Evolutionary conservation across 2,888 invertebrate genomes (phyloP).

Genomic region (Platerodrilus igneus): DNA sequence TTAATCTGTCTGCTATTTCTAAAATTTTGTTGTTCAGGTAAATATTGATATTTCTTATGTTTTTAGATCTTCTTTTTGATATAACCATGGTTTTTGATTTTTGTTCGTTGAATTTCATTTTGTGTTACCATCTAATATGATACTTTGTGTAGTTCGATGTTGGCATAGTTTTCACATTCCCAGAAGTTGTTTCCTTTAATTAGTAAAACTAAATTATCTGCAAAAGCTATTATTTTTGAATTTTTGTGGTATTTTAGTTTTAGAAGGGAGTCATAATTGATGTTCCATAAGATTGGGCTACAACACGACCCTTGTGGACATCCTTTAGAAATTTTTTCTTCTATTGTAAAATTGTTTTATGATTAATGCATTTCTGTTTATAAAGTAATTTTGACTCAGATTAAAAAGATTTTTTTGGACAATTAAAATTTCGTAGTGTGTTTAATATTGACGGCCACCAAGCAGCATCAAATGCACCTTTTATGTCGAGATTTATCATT

Average conservation of each 20-base stretch:
- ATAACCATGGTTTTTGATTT: constrained; percentile 4
- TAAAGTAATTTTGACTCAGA: constrained; percentile 2
- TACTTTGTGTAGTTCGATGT: constrained; percentile 7
- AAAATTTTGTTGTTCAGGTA: no score
- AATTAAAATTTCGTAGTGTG: background rate
- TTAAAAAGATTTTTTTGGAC: constrained; percentile 6
- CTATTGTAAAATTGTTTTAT: background rate
- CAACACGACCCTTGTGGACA: constrained; percentile 6
- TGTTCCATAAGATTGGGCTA: constrained; percentile 6
- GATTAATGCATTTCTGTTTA: constrained; percentile 1
- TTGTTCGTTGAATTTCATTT: constrained; percentile 2
- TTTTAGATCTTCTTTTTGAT: no score
- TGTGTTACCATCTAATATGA: constrained; percentile 4
- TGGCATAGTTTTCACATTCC: constrained; percentile 4
- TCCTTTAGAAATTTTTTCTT: constrained; percentile 1
- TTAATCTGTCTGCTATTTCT: no score
- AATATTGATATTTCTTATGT: no score
- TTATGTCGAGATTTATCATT: constrained; percentile 4
- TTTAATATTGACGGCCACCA: constrained; percentile 9
- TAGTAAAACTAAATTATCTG: no score
- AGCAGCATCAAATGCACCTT: constrained; percentile 10
- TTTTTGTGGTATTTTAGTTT: no score
- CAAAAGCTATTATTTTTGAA: no score
- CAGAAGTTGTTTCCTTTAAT: background rate
- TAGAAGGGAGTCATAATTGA: constrained; percentile 6